A percentile compares a stretch with the other conserved stretches of the same genome.
These are phyloP conservation scores for Dolichallabes microphthalmus DNA, from an alignment of 2,113 vertebrate species.

Conservation along the genomic window DNA sequence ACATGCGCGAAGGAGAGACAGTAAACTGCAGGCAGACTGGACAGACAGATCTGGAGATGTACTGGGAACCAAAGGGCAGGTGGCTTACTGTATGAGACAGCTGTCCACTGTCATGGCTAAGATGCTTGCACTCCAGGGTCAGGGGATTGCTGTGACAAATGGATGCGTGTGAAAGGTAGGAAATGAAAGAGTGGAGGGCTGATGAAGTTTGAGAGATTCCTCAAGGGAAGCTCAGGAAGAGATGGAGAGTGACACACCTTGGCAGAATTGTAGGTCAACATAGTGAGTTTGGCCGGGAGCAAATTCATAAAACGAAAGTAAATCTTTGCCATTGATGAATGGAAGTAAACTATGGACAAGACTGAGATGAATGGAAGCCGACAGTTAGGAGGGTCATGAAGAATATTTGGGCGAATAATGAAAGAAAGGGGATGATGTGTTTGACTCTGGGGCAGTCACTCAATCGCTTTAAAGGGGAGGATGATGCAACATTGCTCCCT, in stretches of 20 bases:
- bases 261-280: slow-evolving; percentile 41
- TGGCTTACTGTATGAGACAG: slow-evolving; percentile 49
- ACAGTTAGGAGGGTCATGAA: slow-evolving; percentile 17
- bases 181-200: slow-evolving; percentile 44
- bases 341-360: background rate
- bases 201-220: slow-evolving; percentile 50
- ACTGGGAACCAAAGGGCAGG: slow-evolving; percentile 65
- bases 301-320: background rate
- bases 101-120: slow-evolving; percentile 51
- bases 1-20: slow-evolving; percentile 38
- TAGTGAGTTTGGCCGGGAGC: background rate
- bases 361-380: slow-evolving; percentile 22
- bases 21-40: slow-evolving; percentile 53
- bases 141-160: slow-evolving; percentile 49
- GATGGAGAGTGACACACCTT: slow-evolving; percentile 20
- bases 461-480: background rate
- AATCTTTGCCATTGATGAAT: background rate
- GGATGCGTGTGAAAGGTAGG: slow-evolving; percentile 22
- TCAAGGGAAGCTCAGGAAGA: slow-evolving; percentile 35
- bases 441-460: background rate
- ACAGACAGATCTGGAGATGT: slow-evolving; percentile 61
- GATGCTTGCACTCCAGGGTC: slow-evolving; percentile 30
- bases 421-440: background rate
- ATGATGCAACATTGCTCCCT: background rate
- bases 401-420: background rate